Percentiles rank a stretch among this genome's conserved stretches.
These are phyloP conservation scores for Stratiomys singularior DNA, from an alignment of 2,888 invertebrate species.

Conservation along the genomic window DNA sequence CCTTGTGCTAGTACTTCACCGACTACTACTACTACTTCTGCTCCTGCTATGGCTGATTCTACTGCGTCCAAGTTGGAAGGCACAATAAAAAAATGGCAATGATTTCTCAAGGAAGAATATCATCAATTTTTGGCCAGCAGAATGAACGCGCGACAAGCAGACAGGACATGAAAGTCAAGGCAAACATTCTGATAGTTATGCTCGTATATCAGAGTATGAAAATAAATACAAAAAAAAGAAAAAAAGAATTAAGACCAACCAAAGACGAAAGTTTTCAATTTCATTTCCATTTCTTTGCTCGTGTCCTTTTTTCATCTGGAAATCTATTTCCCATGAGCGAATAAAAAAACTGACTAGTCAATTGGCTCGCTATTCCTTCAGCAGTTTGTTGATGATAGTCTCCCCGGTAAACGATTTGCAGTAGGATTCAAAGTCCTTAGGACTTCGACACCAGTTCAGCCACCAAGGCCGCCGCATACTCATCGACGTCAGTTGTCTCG, in stretches of 20 bases:
- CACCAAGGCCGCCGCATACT: neutral
- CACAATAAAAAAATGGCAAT: too few species aligned
- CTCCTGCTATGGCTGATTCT: too few species aligned
- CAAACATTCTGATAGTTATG: neutral
- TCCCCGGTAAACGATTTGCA: conserved; percentile 7
- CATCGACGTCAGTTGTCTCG: conserved; percentile 15
- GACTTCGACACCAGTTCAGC: neutral
- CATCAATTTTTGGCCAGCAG: too few species aligned
- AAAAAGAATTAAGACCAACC: neutral
- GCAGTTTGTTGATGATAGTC: neutral
- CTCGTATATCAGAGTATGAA: neutral
- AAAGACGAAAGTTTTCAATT: neutral
- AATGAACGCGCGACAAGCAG: neutral
- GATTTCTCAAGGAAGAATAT: too few species aligned
- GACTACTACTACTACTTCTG: neutral
- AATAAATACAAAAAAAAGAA: too few species aligned
- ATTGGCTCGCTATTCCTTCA: neutral
- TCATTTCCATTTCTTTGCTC: neutral
- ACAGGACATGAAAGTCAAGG: neutral
- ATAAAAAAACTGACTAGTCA: neutral
- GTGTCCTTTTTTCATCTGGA: neutral
- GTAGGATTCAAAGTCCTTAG: neutral
- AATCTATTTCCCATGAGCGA: neutral
- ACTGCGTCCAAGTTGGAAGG: too few species aligned
- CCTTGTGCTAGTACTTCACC: neutral